Percentiles rank a stretch among this genome's conserved stretches.
Evolutionary conservation across 2,797 vertebrate genomes (phyloP).

Genomic region (Sebastes minor): DNA sequence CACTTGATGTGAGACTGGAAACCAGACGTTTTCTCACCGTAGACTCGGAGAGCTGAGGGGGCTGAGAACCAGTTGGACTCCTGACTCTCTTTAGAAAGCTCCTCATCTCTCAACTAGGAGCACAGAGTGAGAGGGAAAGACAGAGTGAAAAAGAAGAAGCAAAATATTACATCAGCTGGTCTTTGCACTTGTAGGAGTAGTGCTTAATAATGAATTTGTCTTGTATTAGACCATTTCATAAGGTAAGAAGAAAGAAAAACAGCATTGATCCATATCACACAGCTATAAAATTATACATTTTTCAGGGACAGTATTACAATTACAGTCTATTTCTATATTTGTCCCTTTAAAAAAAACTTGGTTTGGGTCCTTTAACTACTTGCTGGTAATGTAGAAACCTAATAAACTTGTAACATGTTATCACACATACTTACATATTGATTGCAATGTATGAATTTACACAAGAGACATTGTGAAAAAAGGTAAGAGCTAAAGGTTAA

Average conservation of each 20-base stretch:
- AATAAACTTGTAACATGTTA: neutral
- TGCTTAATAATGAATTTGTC: neutral
- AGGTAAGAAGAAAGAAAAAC: neutral
- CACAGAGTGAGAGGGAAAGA: slow-evolving; percentile 28
- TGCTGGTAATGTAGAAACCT: neutral
- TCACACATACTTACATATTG: neutral
- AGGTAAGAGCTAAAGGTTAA: neutral
- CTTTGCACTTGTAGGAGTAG: neutral
- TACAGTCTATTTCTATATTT: too few relatives aligned
- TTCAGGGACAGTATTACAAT: neutral
- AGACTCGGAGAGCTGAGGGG: slow-evolving; percentile 96
- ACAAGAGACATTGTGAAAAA: neutral
- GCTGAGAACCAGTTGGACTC: slow-evolving; percentile 99
- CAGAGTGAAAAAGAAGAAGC: slow-evolving; percentile 25
- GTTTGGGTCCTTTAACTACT: neutral
- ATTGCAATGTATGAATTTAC: neutral
- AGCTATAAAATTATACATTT: neutral
- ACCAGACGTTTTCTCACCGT: slow-evolving; percentile 81
- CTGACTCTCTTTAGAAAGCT: slow-evolving; percentile 98
- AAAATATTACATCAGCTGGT: neutral
- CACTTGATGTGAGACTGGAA: neutral
- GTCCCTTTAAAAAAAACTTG: neutral
- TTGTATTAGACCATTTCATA: neutral
- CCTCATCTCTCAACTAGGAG: slow-evolving; percentile 94
- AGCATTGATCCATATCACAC: neutral